Base-by-base conservation (phyloP, 2,113 vertebrate genomes). In the Xenopus tropicalis region DNA sequence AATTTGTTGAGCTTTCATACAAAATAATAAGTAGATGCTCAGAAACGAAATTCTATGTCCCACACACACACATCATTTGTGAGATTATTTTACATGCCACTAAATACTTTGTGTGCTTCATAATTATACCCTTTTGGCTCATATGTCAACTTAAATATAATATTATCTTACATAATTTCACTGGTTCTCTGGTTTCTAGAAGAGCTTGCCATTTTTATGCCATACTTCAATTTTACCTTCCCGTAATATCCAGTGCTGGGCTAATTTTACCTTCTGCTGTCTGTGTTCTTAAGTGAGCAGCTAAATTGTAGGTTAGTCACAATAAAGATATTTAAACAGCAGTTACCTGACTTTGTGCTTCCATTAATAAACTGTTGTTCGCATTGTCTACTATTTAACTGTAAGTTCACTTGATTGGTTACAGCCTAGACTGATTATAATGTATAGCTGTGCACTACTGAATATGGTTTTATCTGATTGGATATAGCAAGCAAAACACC, bases 21-120 rank as follows among this genome's bases (percentile, higher is more conserved):
- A 74, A 79, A 79, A 80, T 82, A 80, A 81, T 16, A 63, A 71
- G 48, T 74, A 52, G 58, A 77, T 67, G 71, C 74, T 58, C 66
- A 71, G 37, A 76, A 78, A 59, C 61, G 70, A 79, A 76, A 72
- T 64, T 68, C 63, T 74, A 42, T 58, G 54, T 68, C 65, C 72
- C 57, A 48, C 25, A 17, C 16, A 48, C 65, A 68, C 65, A 52
- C 59, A 69, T 74, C 61, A 74, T 74, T 66, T 68, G 65, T 1
- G 65, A 43, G 56, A 74, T 74, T 68, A 68, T 74, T 74, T 74
- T 74, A 74, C 72, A 74, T 62, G 62, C 72, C 72, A 69, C 72
- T 74, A 74, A 74, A 68, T 74, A 68, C 72, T 74, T 51, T 21
- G 64, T 51, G 43, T 37, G 72, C 65, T n/a, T 10, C 65, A 69